Evolutionary conservation across 2,797 vertebrate species (phyloP), one percentile per base, ranked within the genome.

Genomic region (Coregonus suidteri): DNA sequence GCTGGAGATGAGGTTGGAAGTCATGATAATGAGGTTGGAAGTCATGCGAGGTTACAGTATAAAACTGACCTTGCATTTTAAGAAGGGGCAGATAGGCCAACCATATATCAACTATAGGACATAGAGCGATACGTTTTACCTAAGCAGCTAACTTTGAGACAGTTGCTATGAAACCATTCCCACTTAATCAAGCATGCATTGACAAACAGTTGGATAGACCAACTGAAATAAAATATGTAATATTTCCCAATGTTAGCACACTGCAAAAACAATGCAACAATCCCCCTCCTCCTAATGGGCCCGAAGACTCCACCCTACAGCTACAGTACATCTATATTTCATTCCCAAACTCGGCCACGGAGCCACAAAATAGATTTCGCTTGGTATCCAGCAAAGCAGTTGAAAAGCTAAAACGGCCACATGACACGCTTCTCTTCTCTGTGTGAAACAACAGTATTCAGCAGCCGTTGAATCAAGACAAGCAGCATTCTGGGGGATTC

Each of bases 401-500:
- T 53, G 53, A 82, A 75, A 75, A 75, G 37, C 37, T 41, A 66
- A 81, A 78, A 74, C 25, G 70, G 47, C 62, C 73, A 78, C 72
- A 77, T 37, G 53, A 73, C 54, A 59, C 31, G 76, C 65, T 14
- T 64, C 6, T 68, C 71, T 54, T 70, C 16, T 76, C 15, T 31
- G 59, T 74, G 7, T 35, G 59, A 77, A 41, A 7, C 37, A 75
- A 75, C 74, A 69, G 35, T 64, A 73, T 85, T 85, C 73, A 79
- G 71, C 75, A 34, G 70, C 80, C n/a, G 70, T 5, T 73, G 65
- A 62, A 83, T 84, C 54, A 79, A 64, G 74, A 75, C 79, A 80
- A 64, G 78, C n/a, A 62, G 79, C 16, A 16, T 1, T 71, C 71
- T 68, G 75, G 73, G 6, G 67, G 71, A 74, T 18, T 51, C 3